These are phyloP conservation scores for Gadus macrocephalus DNA, from an alignment of 2,113 vertebrate genomes.

Conservation along the genomic window DNA sequence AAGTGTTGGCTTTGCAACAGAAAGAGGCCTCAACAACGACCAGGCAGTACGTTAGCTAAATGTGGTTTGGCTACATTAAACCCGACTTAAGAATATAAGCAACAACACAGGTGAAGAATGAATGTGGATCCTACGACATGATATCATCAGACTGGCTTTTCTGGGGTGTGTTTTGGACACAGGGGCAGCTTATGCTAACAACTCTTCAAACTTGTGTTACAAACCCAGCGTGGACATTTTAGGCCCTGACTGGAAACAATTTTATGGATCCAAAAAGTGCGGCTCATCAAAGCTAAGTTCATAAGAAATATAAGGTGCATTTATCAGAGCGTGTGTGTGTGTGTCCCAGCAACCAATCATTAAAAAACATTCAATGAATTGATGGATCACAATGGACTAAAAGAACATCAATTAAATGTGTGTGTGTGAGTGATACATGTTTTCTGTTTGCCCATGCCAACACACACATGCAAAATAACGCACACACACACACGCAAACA, in stretches of 20 bases:
- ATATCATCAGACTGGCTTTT: conserved; percentile 18
- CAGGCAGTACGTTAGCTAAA: conserved; percentile 53
- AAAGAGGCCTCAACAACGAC: conserved; percentile 41
- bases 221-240: neutral
- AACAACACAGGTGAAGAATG: conserved; percentile 19
- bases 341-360: conserved; percentile 13
- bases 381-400: neutral
- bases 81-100: neutral
- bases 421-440: too few species aligned
- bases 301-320: conserved; percentile 69
- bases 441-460: too few species aligned
- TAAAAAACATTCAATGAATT: conserved; percentile 32
- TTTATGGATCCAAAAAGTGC: conserved; percentile 5
- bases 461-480: too few species aligned
- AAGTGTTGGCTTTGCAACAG: conserved; percentile 56
- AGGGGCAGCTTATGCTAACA: conserved; percentile 20
- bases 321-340: conserved; percentile 18
- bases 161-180: conserved; percentile 11
- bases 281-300: conserved; percentile 16
- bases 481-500: too few species aligned
- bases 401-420: too few species aligned
- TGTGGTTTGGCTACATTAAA: conserved; percentile 55
- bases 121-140: conserved; percentile 25
- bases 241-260: neutral
- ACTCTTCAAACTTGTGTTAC: conserved; percentile 4